phyloP scores from a whole-genome alignment of 2,888 invertebrate species.

The Spatulosminthurus flaviceps region DNA sequence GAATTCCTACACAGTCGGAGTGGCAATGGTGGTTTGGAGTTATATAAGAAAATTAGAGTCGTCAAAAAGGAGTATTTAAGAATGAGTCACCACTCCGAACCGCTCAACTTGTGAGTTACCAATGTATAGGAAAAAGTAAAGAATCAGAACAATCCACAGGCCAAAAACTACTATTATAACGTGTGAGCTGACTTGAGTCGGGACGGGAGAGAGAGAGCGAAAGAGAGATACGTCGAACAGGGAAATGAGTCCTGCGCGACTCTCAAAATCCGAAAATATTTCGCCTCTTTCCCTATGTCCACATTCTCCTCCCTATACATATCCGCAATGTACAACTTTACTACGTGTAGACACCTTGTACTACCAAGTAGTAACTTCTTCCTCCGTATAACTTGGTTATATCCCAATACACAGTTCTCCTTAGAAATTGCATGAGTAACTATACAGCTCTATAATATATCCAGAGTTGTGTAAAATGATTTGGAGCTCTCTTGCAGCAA shows the following conservation, averaged over 20 bases:
- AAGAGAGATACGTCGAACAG: neutral
- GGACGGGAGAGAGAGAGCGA: too few species aligned
- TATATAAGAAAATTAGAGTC: neutral
- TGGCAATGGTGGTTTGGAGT: neutral
- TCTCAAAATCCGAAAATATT: constrained; percentile 9
- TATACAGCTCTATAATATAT: too few species aligned
- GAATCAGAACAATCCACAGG: constrained; percentile 9
- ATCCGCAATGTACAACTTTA: too few species aligned
- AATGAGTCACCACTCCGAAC: constrained; percentile 14
- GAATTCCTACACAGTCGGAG: neutral
- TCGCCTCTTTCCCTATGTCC: neutral
- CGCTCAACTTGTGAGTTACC: neutral
- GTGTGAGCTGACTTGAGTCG: constrained; percentile 1
- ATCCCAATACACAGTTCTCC: too few species aligned
- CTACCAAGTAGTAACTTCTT: too few species aligned
- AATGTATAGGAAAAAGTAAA: neutral
- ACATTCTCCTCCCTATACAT: neutral
- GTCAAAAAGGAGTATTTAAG: constrained; percentile 13
- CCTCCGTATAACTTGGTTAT: too few species aligned
- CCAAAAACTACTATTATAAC: neutral
- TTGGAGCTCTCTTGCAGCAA: neutral
- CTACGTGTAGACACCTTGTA: too few species aligned
- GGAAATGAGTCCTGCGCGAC: constrained; percentile 18
- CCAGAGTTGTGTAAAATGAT: too few species aligned
- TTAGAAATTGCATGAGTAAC: too few species aligned